Evolutionary conservation across 1,140 invertebrate genomes (phyloP).

Genomic region (Propsilocerus akamusi): DNA sequence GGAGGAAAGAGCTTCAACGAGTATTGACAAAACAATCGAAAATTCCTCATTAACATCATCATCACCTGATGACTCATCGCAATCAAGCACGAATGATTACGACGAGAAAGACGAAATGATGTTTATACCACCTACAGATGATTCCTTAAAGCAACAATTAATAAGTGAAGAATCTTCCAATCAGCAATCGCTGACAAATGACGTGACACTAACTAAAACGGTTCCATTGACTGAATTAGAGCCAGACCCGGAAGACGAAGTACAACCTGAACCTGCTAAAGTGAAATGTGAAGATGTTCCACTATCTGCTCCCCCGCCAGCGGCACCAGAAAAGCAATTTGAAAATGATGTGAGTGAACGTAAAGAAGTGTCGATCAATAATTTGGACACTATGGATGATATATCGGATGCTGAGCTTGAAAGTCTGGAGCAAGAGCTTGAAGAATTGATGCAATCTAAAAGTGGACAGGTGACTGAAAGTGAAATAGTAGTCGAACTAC

Average conservation of each 20-base stretch:
- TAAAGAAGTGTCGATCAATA: not conserved
- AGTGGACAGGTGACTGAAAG: not conserved
- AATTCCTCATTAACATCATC: not conserved
- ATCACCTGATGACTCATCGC: not conserved
- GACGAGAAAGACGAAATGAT: not conserved
- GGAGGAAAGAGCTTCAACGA: not conserved
- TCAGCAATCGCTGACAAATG: not conserved
- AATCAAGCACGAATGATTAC: not conserved
- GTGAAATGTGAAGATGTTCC: not conserved
- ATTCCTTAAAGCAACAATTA: not conserved
- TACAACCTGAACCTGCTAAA: not conserved
- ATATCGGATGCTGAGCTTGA: constrained; percentile 23
- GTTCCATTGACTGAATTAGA: not conserved
- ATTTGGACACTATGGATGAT: constrained; percentile 23
- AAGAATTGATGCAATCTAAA: constrained; percentile 12
- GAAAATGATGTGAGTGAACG: not conserved
- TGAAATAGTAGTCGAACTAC: not conserved
- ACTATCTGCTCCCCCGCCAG: not conserved
- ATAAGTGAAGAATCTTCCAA: not conserved
- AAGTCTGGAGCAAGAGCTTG: constrained; percentile 19
- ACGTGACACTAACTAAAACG: not conserved
- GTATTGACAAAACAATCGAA: not conserved
- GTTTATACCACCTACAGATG: not conserved
- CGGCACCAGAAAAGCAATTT: not conserved
- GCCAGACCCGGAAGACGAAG: not conserved